These are phyloP conservation scores for Megalops atlanticus DNA, from an alignment of 2,113 vertebrate genomes.

Conservation along the genomic window DNA sequence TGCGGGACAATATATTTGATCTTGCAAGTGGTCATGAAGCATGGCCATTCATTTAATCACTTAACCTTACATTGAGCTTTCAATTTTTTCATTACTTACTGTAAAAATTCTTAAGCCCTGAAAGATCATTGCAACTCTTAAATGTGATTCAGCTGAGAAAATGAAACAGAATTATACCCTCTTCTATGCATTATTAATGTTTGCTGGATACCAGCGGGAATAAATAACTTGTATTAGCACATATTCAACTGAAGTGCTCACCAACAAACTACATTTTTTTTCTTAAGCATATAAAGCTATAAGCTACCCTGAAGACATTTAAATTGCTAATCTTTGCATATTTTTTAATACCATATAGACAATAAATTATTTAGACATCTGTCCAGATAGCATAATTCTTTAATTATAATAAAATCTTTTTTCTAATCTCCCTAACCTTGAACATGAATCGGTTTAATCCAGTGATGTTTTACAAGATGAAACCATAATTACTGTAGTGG, in stretches of 20 bases:
- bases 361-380: conserved; percentile 72
- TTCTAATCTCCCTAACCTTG: conserved; percentile 60
- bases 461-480: conserved; percentile 58
- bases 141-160: conserved; percentile 49
- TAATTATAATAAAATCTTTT: conserved; percentile 53
- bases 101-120: conserved; percentile 42
- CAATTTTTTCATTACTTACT: conserved; percentile 38
- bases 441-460: conserved; percentile 60
- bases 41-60: background rate
- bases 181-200: conserved; percentile 62
- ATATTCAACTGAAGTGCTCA: conserved; percentile 36
- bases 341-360: conserved; percentile 64
- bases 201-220: conserved; percentile 50
- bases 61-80: conserved; percentile 16
- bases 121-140: conserved; percentile 43
- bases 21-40: background rate
- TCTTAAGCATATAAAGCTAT: conserved; percentile 52
- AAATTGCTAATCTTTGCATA: conserved; percentile 71
- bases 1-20: background rate
- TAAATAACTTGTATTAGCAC: conserved; percentile 64
- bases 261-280: conserved; percentile 59
- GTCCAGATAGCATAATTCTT: conserved; percentile 64
- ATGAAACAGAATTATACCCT: conserved; percentile 56
- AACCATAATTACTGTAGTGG: conserved; percentile 59
- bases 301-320: conserved; percentile 64